Base-by-base conservation (phyloP, 2,888 invertebrate species). In the Ypsolopha sequella region DNA sequence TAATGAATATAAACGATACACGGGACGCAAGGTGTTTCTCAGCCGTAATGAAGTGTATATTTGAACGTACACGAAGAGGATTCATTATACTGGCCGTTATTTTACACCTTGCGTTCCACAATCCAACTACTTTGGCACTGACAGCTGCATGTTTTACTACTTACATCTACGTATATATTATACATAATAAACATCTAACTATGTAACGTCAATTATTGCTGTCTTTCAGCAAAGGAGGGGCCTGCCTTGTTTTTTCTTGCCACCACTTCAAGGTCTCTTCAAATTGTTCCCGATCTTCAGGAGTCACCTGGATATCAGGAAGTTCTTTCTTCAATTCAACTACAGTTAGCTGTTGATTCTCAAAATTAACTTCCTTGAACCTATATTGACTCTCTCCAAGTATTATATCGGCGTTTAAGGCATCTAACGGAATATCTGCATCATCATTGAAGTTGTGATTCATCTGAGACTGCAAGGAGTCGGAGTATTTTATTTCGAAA, bases 241-340 rank as follows among this genome's bases (percentile, higher is more conserved):
- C 67, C 64, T 73, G 77, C 58, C 73, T 73, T 2, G 84, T 86
- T 59, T 86, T 86, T 58, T 86, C 82, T 58, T 87, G 85, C 87
- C 87, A 87, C 87, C 87, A 87, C 58, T 85, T 87, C 9, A 87
- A 60, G 1, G 86, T 86, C 58, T 87, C 87, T 54, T 87, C 87
- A 60, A 86, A 85, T 53, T 87, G 86, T 52, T 85, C 80, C 54
- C 84, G 64, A 55, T 85, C 80, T 61, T 86, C 86, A 33, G 84
- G 77, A 34, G 84, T 81, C n/a, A 86, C 81, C 56, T 84, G 82
- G 39, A 85, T 78, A 54, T 82, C 80, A 47, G 85, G 81, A 52
- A 87, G 70, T 59, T 86, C 89, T 53, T 79, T 81, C 54, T 84
- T 87, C 33, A 87, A 61, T 35, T 85, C 86, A 0, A 80, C 66